Base-by-base conservation (phyloP, 2,113 vertebrate genomes). In the Embiotoca jacksoni region DNA sequence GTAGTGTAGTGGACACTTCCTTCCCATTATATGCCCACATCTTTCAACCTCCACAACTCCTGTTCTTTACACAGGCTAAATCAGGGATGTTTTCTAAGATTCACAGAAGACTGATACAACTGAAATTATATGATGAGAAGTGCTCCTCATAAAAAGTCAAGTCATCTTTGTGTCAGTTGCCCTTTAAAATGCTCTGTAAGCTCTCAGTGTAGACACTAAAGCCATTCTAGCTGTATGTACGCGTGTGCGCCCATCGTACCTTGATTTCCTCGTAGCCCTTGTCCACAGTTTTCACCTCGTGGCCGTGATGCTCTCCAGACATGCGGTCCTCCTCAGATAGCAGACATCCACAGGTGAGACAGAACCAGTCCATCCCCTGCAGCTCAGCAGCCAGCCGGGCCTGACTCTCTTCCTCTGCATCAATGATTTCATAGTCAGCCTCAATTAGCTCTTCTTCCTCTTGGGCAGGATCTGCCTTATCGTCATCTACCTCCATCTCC, bases 331-430 rank as follows among this genome's bases (percentile, higher is more conserved):
- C 93, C 66, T 96, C 91, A 75, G 95, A 94, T 88, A 99, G 94
- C 67, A 96, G 95, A 85, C 93, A 92, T 78, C 89, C 96, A 84
- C 98, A 99, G 54, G 93, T 92, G 46, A 95, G 88, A 87, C 98
- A 99, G 33, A 96, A 99, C 37, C 95, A 95, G 83, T 98, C 96
- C 85, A 94, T 85, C 67, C 95, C 95, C 8, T 88, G 60, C 75
- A 95, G 95, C 87, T 95, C 96, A 1, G 36, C 63, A 77, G 97
- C 95, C 81, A 85, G 91, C 37, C 92, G 91, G 52, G 93, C 89
- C 69, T 92, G 91, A 39, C 85, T 90, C n/a, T 88, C 69, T 14
- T 97, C 95, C 72, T 96, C 95, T 56, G 91, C 92, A 76, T 96
- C 95, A 57, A 95, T 92, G 68, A 95, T 92, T 55, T 96, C 95